These are phyloP conservation scores for Cirrhinus molitorella DNA, from an alignment of 2,797 vertebrate species.

Conservation along the genomic window DNA sequence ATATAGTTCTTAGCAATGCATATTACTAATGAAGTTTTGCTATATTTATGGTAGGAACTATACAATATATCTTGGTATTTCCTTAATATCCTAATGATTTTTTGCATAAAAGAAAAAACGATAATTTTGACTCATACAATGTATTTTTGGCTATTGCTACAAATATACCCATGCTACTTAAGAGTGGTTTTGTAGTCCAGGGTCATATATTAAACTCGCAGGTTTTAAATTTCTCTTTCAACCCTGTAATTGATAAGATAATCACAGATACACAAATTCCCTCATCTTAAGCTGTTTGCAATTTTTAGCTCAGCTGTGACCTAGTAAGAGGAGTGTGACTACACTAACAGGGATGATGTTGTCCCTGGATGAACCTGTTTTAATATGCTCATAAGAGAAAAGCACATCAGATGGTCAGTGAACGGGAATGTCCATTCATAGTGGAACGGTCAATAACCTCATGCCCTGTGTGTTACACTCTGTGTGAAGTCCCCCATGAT, in stretches of 20 bases:
- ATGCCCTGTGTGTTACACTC: background rate
- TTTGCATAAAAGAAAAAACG: too few relatives aligned
- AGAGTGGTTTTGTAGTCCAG: too few relatives aligned
- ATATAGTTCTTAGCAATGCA: too few relatives aligned
- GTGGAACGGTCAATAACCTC: conserved; percentile 8
- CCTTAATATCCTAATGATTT: too few relatives aligned
- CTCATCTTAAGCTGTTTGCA: conserved; percentile 5
- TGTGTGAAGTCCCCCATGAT: background rate
- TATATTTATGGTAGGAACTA: too few relatives aligned
- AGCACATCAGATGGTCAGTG: background rate
- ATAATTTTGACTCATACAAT: too few relatives aligned
- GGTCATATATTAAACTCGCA: background rate
- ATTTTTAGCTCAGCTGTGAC: conserved; percentile 36
- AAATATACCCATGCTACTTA: too few relatives aligned
- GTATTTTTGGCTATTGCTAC: too few relatives aligned
- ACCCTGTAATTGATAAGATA: conserved; percentile 8
- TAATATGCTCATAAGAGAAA: conserved; percentile 12
- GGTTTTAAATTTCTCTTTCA: background rate
- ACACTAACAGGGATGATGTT: conserved; percentile 25
- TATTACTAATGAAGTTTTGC: too few relatives aligned
- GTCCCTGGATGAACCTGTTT: background rate
- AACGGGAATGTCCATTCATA: background rate
- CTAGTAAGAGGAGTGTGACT: conserved; percentile 8
- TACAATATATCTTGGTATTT: too few relatives aligned
- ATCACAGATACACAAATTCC: background rate